Conservation (phyloP, 2,797 vertebrate species). For the Melanotaenia trifasciata region DNA sequence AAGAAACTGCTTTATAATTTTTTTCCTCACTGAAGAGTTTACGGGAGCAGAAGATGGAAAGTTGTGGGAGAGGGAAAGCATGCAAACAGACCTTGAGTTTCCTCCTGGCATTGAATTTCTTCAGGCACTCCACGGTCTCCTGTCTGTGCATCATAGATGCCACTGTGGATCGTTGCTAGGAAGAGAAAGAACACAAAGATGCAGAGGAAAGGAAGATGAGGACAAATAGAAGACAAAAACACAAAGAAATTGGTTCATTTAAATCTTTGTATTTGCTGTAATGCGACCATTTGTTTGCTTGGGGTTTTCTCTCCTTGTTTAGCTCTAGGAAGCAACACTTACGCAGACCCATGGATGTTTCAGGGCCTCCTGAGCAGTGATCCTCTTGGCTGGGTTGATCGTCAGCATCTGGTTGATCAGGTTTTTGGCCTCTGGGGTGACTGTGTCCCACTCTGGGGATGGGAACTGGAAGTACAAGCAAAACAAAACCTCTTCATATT, state of each 20-base stretch:
- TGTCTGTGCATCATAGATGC: conserved; percentile 99
- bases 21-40: neutral
- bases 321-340: conserved; percentile 75
- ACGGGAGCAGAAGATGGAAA: conserved; percentile 19
- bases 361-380: conserved; percentile 96
- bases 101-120: conserved; percentile 98
- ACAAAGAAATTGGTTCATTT: neutral
- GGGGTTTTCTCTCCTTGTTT: neutral
- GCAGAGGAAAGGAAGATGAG: neutral
- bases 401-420: conserved; percentile 99
- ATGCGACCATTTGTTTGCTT: neutral
- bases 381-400: conserved; percentile 97
- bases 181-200: neutral
- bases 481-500: neutral
- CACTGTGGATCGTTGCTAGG: conserved; percentile 97
- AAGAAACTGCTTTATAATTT: neutral
- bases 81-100: conserved; percentile 91
- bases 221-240: neutral
- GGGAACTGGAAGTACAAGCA: conserved; percentile 85
- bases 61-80: conserved; percentile 3
- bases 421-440: conserved; percentile 97
- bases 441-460: conserved; percentile 97
- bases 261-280: neutral
- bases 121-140: conserved; percentile 98
- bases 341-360: conserved; percentile 99